Percentiles rank a stretch among this genome's conserved stretches.
Conservation (phyloP, 2,888 invertebrate species). For the Tiliacea citrago region DNA sequence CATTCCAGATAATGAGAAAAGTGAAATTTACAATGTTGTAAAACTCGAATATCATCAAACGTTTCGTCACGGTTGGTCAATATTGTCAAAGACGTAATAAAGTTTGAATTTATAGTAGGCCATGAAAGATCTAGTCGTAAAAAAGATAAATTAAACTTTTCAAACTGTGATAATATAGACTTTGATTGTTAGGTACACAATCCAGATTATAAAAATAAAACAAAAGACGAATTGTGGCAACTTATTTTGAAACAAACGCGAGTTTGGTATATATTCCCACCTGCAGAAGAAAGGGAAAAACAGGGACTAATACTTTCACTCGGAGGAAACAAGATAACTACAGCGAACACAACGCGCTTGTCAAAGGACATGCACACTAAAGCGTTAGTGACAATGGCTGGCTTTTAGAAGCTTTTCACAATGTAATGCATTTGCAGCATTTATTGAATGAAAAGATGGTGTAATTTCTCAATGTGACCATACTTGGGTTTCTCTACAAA, state of each 20-base stretch:
- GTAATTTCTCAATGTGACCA: neutral
- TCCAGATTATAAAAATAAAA: neutral
- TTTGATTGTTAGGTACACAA: neutral
- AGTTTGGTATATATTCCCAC: constrained; percentile 1
- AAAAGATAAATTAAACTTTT: constrained; percentile 35
- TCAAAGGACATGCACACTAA: constrained; percentile 48
- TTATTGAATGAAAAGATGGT: neutral
- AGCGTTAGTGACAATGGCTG: constrained; percentile 30
- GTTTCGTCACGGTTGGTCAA: constrained; percentile 24
- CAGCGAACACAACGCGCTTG: constrained; percentile 41
- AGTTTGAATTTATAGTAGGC: constrained; percentile 43
- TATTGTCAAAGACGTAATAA: constrained; percentile 39
- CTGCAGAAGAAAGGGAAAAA: constrained; percentile 22
- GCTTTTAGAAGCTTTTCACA: constrained; percentile 41
- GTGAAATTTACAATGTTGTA: constrained; percentile 41
- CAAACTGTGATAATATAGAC: constrained; percentile 6
- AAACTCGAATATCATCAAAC: constrained; percentile 39
- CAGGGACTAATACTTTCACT: constrained; percentile 28
- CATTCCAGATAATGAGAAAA: constrained; percentile 14
- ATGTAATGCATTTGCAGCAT: constrained; percentile 28
- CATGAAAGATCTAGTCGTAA: constrained; percentile 36
- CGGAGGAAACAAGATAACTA: constrained; percentile 48
- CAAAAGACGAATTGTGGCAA: neutral
- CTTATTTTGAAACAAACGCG: constrained; percentile 9
- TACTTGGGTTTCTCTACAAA: neutral